Evolutionary conservation across 2,888 invertebrate species (phyloP).

Genomic region (Acanthoscelides obtectus): DNA sequence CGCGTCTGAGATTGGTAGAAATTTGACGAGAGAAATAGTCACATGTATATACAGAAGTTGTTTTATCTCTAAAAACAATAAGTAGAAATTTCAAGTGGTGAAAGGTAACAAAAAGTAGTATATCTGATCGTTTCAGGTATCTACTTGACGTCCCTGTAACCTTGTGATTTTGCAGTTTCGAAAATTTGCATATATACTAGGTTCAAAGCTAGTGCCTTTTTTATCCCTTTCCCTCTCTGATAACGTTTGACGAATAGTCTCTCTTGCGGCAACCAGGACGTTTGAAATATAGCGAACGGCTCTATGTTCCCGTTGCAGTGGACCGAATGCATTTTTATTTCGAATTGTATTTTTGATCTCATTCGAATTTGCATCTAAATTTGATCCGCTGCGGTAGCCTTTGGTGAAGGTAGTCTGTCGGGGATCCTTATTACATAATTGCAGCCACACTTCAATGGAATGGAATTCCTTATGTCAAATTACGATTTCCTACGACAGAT

Average conservation of each 20-base stretch:
- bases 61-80: too few relatives aligned
- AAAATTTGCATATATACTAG: neutral
- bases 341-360: neutral
- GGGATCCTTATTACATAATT: too few relatives aligned
- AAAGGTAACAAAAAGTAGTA: too few relatives aligned
- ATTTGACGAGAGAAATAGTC: too few relatives aligned
- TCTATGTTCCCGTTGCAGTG: neutral
- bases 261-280: neutral
- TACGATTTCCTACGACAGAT: too few relatives aligned
- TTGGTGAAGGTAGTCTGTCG: too few relatives aligned
- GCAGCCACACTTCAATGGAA: too few relatives aligned
- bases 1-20: too few relatives aligned
- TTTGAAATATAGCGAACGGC: neutral
- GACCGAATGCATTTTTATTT: neutral
- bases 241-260: neutral
- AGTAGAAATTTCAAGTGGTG: too few relatives aligned
- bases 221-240: neutral
- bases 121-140: neutral
- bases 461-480: too few relatives aligned
- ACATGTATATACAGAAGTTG: too few relatives aligned
- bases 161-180: neutral
- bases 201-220: neutral
- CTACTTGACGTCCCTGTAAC: neutral
- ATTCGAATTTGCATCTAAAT: neutral
- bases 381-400: neutral